Evolutionary conservation across 2,797 vertebrate genomes (phyloP).

Genomic region (Channallabes apus): DNA sequence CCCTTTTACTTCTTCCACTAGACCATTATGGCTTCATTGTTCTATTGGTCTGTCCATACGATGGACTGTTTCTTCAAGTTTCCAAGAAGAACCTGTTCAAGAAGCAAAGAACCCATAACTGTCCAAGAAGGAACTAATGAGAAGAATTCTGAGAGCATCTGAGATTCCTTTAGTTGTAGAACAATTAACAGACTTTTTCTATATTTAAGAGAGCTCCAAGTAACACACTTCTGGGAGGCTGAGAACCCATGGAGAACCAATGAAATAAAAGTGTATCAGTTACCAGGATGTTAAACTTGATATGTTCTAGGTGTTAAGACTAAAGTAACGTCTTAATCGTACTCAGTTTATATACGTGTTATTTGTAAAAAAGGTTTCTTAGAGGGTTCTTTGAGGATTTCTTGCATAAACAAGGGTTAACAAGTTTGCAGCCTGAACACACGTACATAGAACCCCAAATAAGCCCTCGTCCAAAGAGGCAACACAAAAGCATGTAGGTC

Average conservation of each 20-base stretch:
- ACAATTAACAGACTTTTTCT: neutral
- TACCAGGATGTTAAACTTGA: too few relatives aligned
- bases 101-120: neutral
- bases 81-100: neutral
- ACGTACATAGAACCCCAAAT: neutral
- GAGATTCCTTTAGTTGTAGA: neutral
- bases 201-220: neutral
- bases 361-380: neutral
- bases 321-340: neutral
- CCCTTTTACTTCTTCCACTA: neutral
- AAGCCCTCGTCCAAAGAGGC: neutral
- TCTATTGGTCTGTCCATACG: neutral
- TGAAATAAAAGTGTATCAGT: neutral
- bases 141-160: neutral
- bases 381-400: neutral
- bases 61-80: neutral
- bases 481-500: neutral
- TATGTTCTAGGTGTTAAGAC: neutral
- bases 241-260: neutral
- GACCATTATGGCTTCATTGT: neutral
- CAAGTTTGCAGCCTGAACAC: neutral
- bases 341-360: neutral
- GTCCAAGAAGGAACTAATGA: neutral
- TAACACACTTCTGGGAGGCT: neutral
- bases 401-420: neutral